Evolutionary conservation across 2,113 vertebrate species (phyloP), one percentile per base, ranked within the genome.

Genomic region (Xerus inauris): DNA sequence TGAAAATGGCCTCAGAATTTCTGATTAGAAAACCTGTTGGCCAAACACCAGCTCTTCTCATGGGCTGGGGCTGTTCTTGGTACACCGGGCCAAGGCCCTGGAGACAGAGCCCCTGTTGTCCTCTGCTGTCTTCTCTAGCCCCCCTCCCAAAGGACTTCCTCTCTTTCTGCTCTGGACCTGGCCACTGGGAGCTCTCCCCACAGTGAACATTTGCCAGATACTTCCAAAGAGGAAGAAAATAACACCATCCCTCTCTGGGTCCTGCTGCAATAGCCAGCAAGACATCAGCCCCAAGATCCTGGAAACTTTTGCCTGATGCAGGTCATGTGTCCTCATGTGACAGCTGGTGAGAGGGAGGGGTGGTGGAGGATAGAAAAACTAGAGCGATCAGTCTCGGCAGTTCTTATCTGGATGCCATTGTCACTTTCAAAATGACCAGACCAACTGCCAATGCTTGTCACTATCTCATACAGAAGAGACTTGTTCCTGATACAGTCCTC

Each of bases 391-490:
- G 17, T 80, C 17, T 57, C 7, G 28, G 24, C 4, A 57, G 42
- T 73, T 75, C 32, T n/a, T 54, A 65, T 24, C 38, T 59, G 24
- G 40, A 32, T 62, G 13, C 28, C 67, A 30, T 1, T 59, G 32
- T 72, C 72, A 79, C 42, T 71, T 87, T 87, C 19, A 40, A 84
- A 88, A 91, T 30, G n/a, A 76, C 26, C 40, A 62, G 38, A 69
- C 40, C 32, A n/a, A 49, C 40, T 47, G 59, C 45, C 77, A 67
- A 45, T 0, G 6, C 20, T 81, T 76, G 62, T 64, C 35, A 72
- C 14, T 45, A 1, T 22, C 59, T 81, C 40, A 7, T 38, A 16
- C 13, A 32, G 8, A 75, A 80, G 24, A 91, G 42, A 71, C 12
- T 82, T 26, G 69, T 82, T 85, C 75, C 54, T 71, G 84, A 79